A percentile compares a stretch with the other conserved stretches of the same genome.
phyloP scores from a whole-genome alignment of 37 sponge, comb jelly and placozoan species.

The Diacarnus erythraeanus region DNA sequence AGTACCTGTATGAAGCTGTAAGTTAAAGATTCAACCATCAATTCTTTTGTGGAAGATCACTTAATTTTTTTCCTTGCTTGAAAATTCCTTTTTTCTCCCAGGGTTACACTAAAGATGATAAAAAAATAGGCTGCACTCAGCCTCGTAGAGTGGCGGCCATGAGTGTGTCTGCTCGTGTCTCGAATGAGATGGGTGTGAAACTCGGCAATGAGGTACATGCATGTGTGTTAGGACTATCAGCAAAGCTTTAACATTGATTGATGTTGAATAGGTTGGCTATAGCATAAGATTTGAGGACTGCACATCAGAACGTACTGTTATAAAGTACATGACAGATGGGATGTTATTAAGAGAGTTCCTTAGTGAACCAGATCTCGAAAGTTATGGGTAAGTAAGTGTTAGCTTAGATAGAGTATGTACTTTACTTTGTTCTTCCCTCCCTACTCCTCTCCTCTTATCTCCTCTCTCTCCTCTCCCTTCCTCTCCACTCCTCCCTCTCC shows the following conservation, averaged over 20 bases:
- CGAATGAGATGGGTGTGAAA: constrained; percentile 95
- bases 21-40: constrained; percentile 24
- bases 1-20: constrained; percentile 90
- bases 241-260: too few relatives aligned
- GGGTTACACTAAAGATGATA: constrained; percentile 77
- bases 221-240: not conserved
- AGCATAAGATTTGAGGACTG: constrained; percentile 99
- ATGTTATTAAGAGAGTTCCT: constrained; percentile 99
- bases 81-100: constrained; percentile 1
- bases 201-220: constrained; percentile 98
- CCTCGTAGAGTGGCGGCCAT: constrained; percentile 98
- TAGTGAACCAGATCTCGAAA: constrained; percentile 92
- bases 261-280: constrained; percentile 90
- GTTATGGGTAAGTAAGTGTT: constrained; percentile 66
- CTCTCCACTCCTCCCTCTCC: not conserved
- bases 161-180: constrained; percentile 99
- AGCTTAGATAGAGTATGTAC: not conserved
- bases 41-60: not conserved
- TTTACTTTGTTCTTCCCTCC: not conserved
- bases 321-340: constrained; percentile 99
- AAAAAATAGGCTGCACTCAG: constrained; percentile 97
- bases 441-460: not conserved
- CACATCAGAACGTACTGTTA: constrained; percentile 93
- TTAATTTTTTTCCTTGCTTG: not conserved
- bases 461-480: constrained; percentile 1